Conservation (phyloP, 2,888 invertebrate genomes). For the Campoplex nolae region DNA sequence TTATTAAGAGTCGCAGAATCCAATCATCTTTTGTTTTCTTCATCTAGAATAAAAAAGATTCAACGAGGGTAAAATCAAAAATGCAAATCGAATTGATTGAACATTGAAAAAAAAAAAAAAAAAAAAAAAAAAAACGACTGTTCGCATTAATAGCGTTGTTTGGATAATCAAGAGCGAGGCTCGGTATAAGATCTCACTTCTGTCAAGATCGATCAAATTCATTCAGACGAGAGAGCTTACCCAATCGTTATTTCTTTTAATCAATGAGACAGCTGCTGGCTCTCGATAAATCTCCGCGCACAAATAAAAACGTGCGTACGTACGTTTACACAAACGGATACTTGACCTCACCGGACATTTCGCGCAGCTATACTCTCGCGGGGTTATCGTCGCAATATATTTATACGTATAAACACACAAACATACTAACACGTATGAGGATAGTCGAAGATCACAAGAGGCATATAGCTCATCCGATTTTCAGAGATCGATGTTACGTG, state of each 20-base stretch:
- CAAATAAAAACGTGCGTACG: too few species aligned
- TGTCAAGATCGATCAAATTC: not conserved
- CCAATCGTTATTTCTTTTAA: slow-evolving; percentile 20
- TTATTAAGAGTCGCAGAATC: too few species aligned
- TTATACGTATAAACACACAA: not conserved
- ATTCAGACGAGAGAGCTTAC: not conserved
- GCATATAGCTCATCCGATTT: slow-evolving; percentile 27
- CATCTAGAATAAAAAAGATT: not conserved
- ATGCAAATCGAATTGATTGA: not conserved
- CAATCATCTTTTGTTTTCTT: not conserved
- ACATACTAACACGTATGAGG: not conserved
- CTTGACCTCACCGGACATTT: slow-evolving; percentile 9
- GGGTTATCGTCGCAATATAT: slow-evolving; percentile 16
- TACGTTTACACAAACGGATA: not conserved
- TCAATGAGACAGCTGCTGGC: slow-evolving; percentile 34
- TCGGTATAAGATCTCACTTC: not conserved
- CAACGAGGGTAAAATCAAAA: not conserved
- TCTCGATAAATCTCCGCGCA: not conserved
- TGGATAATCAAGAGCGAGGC: not conserved
- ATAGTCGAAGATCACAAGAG: slow-evolving; percentile 3
- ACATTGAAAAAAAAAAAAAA: not conserved
- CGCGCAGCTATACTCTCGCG: not conserved
- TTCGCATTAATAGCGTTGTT: not conserved
- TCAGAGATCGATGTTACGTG: slow-evolving; percentile 22
- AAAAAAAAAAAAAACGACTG: not conserved